These are phyloP conservation scores for Tetramorium parvispinum DNA, from an alignment of 1,140 invertebrate species.

Conservation along the genomic window DNA sequence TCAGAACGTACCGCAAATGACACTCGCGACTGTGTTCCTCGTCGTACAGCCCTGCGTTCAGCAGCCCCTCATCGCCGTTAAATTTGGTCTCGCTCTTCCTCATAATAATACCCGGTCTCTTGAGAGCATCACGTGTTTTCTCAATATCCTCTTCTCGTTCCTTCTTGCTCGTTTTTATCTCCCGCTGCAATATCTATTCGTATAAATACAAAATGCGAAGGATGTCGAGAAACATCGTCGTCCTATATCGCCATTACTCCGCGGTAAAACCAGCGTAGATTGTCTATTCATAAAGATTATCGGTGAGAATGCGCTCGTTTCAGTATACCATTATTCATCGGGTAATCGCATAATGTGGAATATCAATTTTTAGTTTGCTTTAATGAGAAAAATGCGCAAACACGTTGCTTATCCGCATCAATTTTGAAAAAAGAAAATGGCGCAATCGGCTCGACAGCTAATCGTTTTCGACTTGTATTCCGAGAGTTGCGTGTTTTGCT, in stretches of 20 bases:
- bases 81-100: constrained; percentile 10
- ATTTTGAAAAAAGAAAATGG: constrained; percentile 22
- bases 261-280: neutral
- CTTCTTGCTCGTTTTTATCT: neutral
- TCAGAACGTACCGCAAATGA: constrained; percentile 56
- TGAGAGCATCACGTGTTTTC: neutral
- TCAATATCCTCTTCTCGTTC: neutral
- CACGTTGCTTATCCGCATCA: neutral
- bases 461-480: constrained; percentile 14
- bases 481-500: constrained; percentile 30
- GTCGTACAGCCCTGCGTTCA: no score
- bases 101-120: neutral
- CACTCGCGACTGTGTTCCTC: constrained; percentile 32
- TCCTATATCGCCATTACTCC: neutral
- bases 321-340: neutral
- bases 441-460: neutral
- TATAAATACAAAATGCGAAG: neutral
- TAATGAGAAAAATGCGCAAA: neutral
- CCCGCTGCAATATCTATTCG: neutral
- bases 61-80: neutral
- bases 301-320: neutral
- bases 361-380: constrained; percentile 20
- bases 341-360: neutral
- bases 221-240: neutral
- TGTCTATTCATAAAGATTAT: neutral